phyloP scores from a whole-genome alignment of 2,113 vertebrate species.

The Poeciliopsis prolifica region DNA sequence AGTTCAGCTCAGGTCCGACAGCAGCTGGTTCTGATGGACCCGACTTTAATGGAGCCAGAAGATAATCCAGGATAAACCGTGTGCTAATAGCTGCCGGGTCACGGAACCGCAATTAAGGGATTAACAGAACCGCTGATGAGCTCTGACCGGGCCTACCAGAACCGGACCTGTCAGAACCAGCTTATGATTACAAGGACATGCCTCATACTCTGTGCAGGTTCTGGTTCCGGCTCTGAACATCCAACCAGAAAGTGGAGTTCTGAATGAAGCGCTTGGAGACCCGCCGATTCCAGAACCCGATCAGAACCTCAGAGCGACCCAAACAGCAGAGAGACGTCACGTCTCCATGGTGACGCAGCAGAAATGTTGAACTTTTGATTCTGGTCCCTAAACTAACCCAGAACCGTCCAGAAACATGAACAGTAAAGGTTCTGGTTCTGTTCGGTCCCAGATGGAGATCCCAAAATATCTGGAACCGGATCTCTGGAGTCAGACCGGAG shows the following conservation, averaged over 20 bases:
- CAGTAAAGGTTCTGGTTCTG: not conserved
- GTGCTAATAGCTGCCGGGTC: slow-evolving; percentile 14
- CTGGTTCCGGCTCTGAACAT: not conserved
- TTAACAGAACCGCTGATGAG: slow-evolving; percentile 1
- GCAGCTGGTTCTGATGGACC: not conserved
- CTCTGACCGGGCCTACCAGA: not conserved
- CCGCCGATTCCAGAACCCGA: not conserved
- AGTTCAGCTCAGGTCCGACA: not conserved
- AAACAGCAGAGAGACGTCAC: slow-evolving; percentile 19
- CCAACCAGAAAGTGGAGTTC: too few species aligned
- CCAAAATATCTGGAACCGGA: too few species aligned
- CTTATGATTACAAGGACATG: not conserved
- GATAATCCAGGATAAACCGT: slow-evolving; percentile 21
- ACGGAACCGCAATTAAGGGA: slow-evolving; percentile 5
- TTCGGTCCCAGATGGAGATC: too few species aligned
- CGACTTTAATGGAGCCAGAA: slow-evolving; percentile 1
- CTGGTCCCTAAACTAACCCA: not conserved
- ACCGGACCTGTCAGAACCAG: not conserved
- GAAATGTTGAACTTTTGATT: too few species aligned
- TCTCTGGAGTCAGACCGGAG: too few species aligned
- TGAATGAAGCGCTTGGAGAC: too few species aligned
- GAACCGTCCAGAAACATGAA: not conserved
- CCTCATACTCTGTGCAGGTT: not conserved
- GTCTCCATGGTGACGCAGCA: slow-evolving; percentile 6
- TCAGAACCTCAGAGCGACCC: not conserved